Evolutionary conservation across 1,140 invertebrate species (phyloP).

Genomic region (Popillia japonica): DNA sequence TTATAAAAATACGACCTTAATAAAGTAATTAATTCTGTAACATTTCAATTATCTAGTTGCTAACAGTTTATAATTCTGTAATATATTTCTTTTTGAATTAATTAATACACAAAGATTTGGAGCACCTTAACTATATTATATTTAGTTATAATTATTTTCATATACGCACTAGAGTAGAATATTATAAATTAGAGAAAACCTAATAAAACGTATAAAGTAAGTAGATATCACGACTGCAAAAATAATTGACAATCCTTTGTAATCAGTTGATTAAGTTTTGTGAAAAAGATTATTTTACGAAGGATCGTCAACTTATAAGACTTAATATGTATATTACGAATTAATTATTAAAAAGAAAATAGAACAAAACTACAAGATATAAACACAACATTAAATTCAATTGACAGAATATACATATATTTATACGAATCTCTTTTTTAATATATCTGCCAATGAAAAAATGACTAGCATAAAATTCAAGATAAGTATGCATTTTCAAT

Average conservation of each 20-base stretch:
- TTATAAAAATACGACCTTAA: neutral
- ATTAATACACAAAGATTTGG: neutral
- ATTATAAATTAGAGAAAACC: neutral
- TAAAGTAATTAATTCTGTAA: neutral
- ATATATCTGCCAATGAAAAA: neutral
- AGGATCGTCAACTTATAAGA: neutral
- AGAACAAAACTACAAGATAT: neutral
- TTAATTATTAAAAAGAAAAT: neutral
- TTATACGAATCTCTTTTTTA: neutral
- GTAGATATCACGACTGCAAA: neutral
- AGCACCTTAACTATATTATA: neutral
- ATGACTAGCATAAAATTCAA: neutral
- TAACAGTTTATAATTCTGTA: neutral
- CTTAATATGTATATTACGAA: neutral
- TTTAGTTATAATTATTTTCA: neutral
- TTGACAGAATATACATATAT: neutral
- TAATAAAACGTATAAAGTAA: neutral
- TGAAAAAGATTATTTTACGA: neutral
- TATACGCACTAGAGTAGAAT: neutral
- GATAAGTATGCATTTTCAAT: neutral
- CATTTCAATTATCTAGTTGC: neutral
- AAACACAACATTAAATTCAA: neutral
- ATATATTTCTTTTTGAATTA: neutral
- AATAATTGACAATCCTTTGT: neutral
- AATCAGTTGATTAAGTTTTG: neutral